These are phyloP conservation scores for Luperina nickerlii DNA, from an alignment of 2,888 invertebrate species.

Conservation along the genomic window DNA sequence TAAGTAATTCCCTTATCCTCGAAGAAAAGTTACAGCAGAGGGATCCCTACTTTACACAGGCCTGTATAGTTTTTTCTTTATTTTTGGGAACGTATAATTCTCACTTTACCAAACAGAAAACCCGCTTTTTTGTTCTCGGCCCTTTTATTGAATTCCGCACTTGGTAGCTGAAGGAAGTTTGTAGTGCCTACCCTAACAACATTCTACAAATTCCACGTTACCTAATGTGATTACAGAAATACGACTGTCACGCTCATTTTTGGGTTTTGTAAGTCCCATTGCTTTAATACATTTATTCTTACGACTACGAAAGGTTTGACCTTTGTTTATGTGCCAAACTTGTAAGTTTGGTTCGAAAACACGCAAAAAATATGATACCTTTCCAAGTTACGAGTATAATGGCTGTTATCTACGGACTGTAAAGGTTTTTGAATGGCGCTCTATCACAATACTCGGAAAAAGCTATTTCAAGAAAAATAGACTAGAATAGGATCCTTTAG, in stretches of 20 bases:
- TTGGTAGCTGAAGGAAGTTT: constrained; percentile 80
- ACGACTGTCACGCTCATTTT: constrained; percentile 69
- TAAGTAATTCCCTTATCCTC: constrained; percentile 84
- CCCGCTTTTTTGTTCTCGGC: constrained; percentile 77
- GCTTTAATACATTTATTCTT: constrained; percentile 63
- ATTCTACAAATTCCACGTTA: constrained; percentile 79
- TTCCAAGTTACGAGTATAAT: constrained; percentile 48
- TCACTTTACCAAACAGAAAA: constrained; percentile 83
- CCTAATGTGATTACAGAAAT: constrained; percentile 78
- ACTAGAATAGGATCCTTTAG: constrained; percentile 60
- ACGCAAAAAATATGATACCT: constrained; percentile 51
- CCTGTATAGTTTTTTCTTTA: constrained; percentile 78
- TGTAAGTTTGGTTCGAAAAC: constrained; percentile 52
- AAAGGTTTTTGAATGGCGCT: constrained; percentile 44
- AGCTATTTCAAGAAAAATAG: constrained; percentile 65
- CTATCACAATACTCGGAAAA: constrained; percentile 40
- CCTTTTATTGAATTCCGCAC: constrained; percentile 88
- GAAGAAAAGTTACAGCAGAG: constrained; percentile 82
- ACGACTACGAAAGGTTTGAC: constrained; percentile 30
- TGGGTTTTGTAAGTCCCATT: constrained; percentile 65
- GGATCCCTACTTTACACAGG: constrained; percentile 81
- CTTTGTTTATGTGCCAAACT: constrained; percentile 54
- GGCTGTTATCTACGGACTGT: constrained; percentile 33
- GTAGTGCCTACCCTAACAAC: constrained; percentile 78
- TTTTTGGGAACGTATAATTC: constrained; percentile 84